phyloP scores from a whole-genome alignment of 2,888 invertebrate species.

The Dynastes tityus region DNA sequence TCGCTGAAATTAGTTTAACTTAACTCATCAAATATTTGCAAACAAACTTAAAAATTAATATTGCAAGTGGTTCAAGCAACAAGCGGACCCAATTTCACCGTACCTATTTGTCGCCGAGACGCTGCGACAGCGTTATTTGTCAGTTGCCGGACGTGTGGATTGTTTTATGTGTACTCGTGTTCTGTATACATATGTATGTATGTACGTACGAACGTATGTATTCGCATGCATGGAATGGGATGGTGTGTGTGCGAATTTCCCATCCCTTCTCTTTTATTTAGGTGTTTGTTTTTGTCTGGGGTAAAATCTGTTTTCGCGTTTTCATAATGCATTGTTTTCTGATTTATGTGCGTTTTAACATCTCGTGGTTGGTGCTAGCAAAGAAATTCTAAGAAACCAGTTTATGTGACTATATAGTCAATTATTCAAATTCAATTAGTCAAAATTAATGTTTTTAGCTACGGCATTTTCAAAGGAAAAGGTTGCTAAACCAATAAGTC shows the following conservation, averaged over 20 bases:
- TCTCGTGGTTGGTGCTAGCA: not conserved
- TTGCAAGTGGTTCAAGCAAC: slow-evolving; percentile 39
- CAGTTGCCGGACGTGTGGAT: slow-evolving; percentile 35
- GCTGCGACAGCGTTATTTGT: slow-evolving; percentile 33
- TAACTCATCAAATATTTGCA: not conserved
- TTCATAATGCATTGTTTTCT: slow-evolving; percentile 28
- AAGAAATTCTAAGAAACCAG: not conserved
- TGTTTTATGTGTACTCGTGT: slow-evolving; percentile 30
- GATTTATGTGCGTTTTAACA: not conserved
- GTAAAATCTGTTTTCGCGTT: slow-evolving; percentile 20
- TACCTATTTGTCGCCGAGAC: slow-evolving; percentile 27
- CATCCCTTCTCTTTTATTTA: slow-evolving; percentile 32
- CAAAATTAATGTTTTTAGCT: too few species aligned
- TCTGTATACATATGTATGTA: not conserved
- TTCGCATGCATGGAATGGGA: not conserved
- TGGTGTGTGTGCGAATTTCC: not conserved
- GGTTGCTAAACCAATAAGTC: too few species aligned
- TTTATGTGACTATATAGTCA: too few species aligned
- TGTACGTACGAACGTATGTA: slow-evolving; percentile 1
- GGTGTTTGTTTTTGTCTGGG: slow-evolving; percentile 3
- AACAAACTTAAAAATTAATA: slow-evolving; percentile 34
- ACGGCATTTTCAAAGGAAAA: too few species aligned
- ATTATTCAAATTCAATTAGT: too few species aligned
- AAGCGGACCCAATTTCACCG: slow-evolving; percentile 29
- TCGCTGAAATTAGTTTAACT: slow-evolving; percentile 7